These are phyloP conservation scores for Popillia japonica DNA, from an alignment of 1,140 invertebrate species.

Conservation along the genomic window DNA sequence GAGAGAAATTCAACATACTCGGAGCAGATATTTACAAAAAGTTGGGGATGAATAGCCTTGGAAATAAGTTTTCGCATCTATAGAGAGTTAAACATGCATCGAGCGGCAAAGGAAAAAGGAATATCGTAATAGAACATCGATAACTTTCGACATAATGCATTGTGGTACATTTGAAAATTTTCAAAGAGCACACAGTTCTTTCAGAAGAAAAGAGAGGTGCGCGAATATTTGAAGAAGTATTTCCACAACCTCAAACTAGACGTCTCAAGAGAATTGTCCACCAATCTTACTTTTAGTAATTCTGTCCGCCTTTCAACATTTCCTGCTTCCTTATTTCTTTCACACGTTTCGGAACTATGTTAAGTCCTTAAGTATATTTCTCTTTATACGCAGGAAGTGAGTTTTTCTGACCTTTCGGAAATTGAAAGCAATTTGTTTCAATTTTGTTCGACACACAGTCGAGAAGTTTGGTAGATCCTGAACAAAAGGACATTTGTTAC, in stretches of 20 bases:
- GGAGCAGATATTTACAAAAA: not conserved
- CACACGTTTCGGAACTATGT: constrained; percentile 16
- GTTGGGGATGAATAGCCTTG: constrained; percentile 1
- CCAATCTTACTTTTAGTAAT: constrained; percentile 44
- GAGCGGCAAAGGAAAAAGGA: not conserved
- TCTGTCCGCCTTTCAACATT: constrained; percentile 42
- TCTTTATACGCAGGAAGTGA: constrained; percentile 33
- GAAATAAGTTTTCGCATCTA: not conserved
- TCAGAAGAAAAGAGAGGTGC: constrained; percentile 32
- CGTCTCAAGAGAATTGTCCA: constrained; percentile 40
- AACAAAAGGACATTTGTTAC: not conserved
- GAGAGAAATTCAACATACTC: too few relatives aligned
- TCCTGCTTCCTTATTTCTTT: constrained; percentile 31
- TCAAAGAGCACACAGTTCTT: constrained; percentile 19
- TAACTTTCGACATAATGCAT: constrained; percentile 23
- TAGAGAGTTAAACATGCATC: not conserved
- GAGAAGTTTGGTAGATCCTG: not conserved
- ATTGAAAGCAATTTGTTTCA: constrained; percentile 32
- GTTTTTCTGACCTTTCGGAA: constrained; percentile 14
- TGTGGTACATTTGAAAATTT: constrained; percentile 31
- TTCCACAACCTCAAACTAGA: constrained; percentile 40
- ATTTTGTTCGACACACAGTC: not conserved
- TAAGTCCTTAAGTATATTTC: constrained; percentile 37
- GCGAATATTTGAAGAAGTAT: constrained; percentile 38
- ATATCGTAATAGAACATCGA: constrained; percentile 11